Base-by-base conservation (phyloP, 2,888 invertebrate genomes). In the Limnephilus marmoratus region DNA sequence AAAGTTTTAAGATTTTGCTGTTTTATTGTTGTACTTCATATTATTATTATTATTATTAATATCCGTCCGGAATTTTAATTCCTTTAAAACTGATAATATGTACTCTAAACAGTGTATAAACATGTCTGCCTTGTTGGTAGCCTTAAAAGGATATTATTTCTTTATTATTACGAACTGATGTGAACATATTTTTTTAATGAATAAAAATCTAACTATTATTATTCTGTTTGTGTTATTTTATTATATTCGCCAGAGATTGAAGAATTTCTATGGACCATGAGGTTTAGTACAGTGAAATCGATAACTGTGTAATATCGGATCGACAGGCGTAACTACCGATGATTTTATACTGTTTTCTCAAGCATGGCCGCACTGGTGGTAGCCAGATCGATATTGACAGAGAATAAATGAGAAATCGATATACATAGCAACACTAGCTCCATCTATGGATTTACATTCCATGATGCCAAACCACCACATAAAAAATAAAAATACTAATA, bases 181-280 rank as follows among this genome's bases (percentile, higher is more conserved):
- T 68, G 18, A 83, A 83, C 31, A 31, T 34, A 37, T 83, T 83
- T 83, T 37, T 83, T 37, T 86, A 45, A 45, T 37, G 86, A 86
- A 45, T 86, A 86, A 37, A 45, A 49, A 37, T 41, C 24, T 86
- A 29, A 45, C 3, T 24, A 86, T 34, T 31, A 37, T 34, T 29
- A 45, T 53, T 29, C 37, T 29, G n/a, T 41, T 85, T 41, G 18
- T 85, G 37, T 68, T 68, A n/a, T 68, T 68, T 68, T 24, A n/a
- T 9, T 24, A n/a, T 53, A 18, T 5, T 68, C 9, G 1, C n/a
- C 24, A 68, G 7, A 24, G 0, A 68, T 68, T n/a, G 5, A 18
- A 24, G 68, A 68, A 18, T 68, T 5, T 68, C 68, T 68, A 53
- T 53, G 53, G 18, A 53, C 53, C 53, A 37, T 2, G 37, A 37